Evolutionary conservation across 2,888 invertebrate genomes (phyloP).

Genomic region (Orthosia gracilis): DNA sequence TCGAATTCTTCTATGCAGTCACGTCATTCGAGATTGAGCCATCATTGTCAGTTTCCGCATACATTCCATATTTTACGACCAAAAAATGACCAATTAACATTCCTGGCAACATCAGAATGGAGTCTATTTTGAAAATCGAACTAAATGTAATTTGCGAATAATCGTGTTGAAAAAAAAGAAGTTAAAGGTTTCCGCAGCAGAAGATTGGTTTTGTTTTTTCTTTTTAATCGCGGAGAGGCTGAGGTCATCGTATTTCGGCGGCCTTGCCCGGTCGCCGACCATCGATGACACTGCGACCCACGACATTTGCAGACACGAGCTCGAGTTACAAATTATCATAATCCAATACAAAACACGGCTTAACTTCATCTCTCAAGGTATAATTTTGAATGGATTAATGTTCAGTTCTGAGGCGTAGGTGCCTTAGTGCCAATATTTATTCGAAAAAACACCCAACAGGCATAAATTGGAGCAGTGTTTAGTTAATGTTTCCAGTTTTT

Average conservation of each 20-base stretch:
- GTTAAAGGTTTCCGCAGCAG: conserved; percentile 49
- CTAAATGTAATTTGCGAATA: conserved; percentile 52
- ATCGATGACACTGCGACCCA: conserved; percentile 82
- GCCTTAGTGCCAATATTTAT: conserved; percentile 66
- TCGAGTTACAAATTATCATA: conserved; percentile 66
- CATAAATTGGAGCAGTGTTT: conserved; percentile 70
- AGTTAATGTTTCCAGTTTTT: conserved; percentile 35
- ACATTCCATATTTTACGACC: conserved; percentile 52
- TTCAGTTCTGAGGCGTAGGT: conserved; percentile 58
- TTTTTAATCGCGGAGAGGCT: conserved; percentile 74
- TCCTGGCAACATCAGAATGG: conserved; percentile 43
- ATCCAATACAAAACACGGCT: conserved; percentile 57
- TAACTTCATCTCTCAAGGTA: conserved; percentile 62
- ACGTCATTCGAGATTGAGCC: conserved; percentile 57
- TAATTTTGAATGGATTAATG: conserved; percentile 59
- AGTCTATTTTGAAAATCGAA: conserved; percentile 51
- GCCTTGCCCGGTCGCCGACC: conserved; percentile 90
- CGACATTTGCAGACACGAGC: conserved; percentile 78
- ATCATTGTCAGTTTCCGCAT: conserved; percentile 63
- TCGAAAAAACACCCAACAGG: conserved; percentile 50
- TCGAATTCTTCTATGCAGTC: conserved; percentile 49
- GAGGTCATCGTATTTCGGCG: conserved; percentile 88
- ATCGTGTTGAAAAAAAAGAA: conserved; percentile 52
- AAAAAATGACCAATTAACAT: conserved; percentile 62
- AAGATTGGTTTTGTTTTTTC: conserved; percentile 68